Base-by-base conservation (phyloP, 2,113 vertebrate genomes). In the Coryphaenoides rupestris region DNA sequence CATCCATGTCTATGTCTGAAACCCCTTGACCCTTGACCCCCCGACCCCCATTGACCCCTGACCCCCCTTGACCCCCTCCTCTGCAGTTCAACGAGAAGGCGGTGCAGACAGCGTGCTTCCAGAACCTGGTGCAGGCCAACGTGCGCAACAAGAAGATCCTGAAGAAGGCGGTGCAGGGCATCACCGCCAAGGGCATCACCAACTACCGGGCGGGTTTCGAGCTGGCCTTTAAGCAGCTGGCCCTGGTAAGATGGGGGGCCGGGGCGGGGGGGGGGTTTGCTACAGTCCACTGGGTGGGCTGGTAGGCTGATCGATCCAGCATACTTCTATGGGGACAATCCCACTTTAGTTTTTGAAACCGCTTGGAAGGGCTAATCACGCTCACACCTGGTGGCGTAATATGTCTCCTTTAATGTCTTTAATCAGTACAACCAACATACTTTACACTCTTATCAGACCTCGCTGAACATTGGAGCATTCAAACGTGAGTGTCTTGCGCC, bases 121-220 rank as follows among this genome's bases (percentile, higher is more conserved):
- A 92, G 66, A 93, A 98, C 75, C 94, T 99, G 66, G 96, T 99
- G 47, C 96, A 98, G 90, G 96, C 96, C 60, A 99, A 99, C n/a
- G 94, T 96, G 22, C 92, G 95, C 73, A 99, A 99, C 82, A 99
- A n/a, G 89, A 94, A 92, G 89, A 91, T 92, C 52, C 84, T 99
- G 68, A 96, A 96, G 84, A 93, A 96, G 0, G 94, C 92, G 0
- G 95, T 98, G 64, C 88, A 95, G 75, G 89, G 87, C 65, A 96
- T 99, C 76, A 88, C 86, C 3, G 96, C 96, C 1, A 98, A 97
- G 80, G 95, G 96, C 24, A 97, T 93, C 66, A 99, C 96, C 0
- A 94, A 98, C 84, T 99, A 98, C 79, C 96, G 92, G 68, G 91
- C 91, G 65, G 96, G 96, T 57, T 99, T 99, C 55, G 91, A 93